Conservation (phyloP, 2,113 vertebrate genomes). For the Okapia johnstoni region DNA sequence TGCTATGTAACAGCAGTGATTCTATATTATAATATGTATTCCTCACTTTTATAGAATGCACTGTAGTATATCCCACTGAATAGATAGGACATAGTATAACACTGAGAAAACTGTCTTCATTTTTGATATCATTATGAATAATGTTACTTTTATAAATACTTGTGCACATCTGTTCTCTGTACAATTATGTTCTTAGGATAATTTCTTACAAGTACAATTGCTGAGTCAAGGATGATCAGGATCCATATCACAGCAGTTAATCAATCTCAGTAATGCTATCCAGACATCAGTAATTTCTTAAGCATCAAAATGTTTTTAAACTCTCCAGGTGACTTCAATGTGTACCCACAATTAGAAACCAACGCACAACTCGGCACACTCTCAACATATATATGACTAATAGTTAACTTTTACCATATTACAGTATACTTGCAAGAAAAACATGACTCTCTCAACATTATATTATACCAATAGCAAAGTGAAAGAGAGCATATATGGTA, state of each 20-base stretch:
- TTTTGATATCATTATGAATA: not conserved
- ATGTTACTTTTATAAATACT: not conserved
- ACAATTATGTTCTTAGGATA: not conserved
- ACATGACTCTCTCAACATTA: not conserved
- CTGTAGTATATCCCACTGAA: not conserved
- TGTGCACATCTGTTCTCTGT: not conserved
- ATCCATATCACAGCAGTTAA: not conserved
- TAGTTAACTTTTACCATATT: not conserved
- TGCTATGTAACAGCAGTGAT: not conserved
- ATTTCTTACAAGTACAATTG: not conserved
- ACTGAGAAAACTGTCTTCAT: not conserved
- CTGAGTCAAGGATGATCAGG: not conserved
- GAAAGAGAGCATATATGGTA: not conserved
- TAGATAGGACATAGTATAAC: not conserved
- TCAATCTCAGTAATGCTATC: not conserved
- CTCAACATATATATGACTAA: not conserved
- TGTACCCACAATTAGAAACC: not conserved
- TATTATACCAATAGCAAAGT: not conserved
- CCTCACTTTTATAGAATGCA: not conserved
- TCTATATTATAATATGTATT: not conserved
- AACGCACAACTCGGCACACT: not conserved
- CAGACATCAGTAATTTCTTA: not conserved
- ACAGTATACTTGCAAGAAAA: not conserved
- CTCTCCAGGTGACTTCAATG: not conserved
- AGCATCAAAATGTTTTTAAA: not conserved